These are phyloP conservation scores for Drosophila tani DNA, from an alignment of 1,140 invertebrate species.

Conservation along the genomic window DNA sequence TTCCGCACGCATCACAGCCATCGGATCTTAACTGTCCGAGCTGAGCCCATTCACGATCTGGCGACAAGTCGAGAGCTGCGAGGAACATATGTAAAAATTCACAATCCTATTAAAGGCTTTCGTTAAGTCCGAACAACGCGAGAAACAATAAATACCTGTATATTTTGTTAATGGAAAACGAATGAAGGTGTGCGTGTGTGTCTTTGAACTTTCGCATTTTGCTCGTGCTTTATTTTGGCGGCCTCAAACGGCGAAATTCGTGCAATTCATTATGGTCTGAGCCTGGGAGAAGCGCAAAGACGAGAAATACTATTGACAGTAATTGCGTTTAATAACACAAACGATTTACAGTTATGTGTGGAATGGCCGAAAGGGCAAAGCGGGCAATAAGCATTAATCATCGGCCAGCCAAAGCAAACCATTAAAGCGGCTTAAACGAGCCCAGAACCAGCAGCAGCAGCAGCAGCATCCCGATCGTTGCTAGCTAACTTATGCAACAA, in stretches of 20 bases:
- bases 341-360: slow-evolving; percentile 70
- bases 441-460: neutral
- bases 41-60: slow-evolving; percentile 49
- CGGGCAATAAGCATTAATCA: slow-evolving; percentile 72
- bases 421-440: slow-evolving; percentile 53
- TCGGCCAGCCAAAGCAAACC: slow-evolving; percentile 52
- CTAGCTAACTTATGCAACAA: slow-evolving; percentile 74
- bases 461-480: slow-evolving; percentile 16
- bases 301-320: slow-evolving; percentile 70
- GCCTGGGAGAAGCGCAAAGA: no score
- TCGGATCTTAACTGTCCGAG: slow-evolving; percentile 26
- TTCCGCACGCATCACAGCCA: slow-evolving; percentile 53
- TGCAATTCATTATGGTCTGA: slow-evolving; percentile 72
- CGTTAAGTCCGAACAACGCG: slow-evolving; percentile 33
- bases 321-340: slow-evolving; percentile 77
- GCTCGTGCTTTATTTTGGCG: neutral
- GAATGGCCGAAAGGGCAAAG: slow-evolving; percentile 49
- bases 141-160: slow-evolving; percentile 40
- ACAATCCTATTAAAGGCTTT: slow-evolving; percentile 81
- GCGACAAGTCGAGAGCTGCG: neutral
- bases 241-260: slow-evolving; percentile 52
- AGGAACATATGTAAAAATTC: slow-evolving; percentile 71
- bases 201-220: slow-evolving; percentile 79
- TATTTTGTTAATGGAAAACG: slow-evolving; percentile 75
- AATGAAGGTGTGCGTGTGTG: slow-evolving; percentile 65